Evolutionary conservation across 2,113 vertebrate genomes (phyloP).

Genomic region (Neopipo cinnamomea): DNA sequence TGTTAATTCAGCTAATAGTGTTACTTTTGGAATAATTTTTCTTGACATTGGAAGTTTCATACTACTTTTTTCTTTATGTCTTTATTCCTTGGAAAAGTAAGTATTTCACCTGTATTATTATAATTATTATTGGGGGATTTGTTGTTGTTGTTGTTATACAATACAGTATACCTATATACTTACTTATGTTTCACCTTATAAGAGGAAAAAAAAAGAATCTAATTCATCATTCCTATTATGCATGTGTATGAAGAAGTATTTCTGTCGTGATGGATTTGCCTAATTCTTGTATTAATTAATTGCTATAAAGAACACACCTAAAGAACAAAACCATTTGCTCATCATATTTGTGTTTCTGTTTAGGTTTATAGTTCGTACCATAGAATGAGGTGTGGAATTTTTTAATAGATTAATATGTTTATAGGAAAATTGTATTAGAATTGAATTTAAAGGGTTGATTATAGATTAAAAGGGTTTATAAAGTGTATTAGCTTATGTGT

Average conservation of each 20-base stretch:
- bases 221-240: not conserved
- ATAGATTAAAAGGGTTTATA: not conserved
- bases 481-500: not conserved
- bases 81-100: not conserved
- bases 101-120: not conserved
- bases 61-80: not conserved
- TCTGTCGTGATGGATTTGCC: not conserved
- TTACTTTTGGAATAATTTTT: not conserved
- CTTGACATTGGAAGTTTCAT: not conserved
- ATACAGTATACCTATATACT: not conserved
- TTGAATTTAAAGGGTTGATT: not conserved
- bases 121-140: not conserved
- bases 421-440: not conserved
- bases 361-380: not conserved
- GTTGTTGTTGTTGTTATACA: not conserved
- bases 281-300: not conserved
- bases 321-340: not conserved
- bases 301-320: not conserved
- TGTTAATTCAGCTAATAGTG: not conserved
- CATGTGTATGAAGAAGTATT: not conserved
- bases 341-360: not conserved
- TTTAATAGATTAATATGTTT: not conserved
- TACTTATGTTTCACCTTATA: not conserved
- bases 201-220: not conserved
- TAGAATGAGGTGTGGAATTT: not conserved